phyloP scores from a whole-genome alignment of 2,797 vertebrate genomes.

The Xenentodon cancila region DNA sequence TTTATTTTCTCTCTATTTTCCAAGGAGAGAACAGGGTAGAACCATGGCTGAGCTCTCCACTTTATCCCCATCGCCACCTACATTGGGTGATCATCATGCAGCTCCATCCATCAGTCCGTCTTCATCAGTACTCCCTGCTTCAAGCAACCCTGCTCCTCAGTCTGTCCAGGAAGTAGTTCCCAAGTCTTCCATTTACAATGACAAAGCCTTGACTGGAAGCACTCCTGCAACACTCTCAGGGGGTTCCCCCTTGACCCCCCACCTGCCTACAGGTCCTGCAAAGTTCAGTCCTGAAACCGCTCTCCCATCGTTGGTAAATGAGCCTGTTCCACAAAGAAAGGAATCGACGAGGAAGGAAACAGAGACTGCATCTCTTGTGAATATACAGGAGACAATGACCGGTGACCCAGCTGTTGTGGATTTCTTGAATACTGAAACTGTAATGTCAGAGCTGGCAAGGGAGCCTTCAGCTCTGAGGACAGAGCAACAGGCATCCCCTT shows the following conservation, averaged over 20 bases:
- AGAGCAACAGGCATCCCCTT: slow-evolving; percentile 36
- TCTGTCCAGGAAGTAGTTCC: slow-evolving; percentile 49
- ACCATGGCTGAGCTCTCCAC: slow-evolving; percentile 83
- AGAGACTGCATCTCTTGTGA: slow-evolving; percentile 14
- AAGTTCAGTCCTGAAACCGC: slow-evolving; percentile 23
- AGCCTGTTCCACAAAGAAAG: slow-evolving; percentile 26
- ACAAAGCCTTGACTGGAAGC: slow-evolving; percentile 62
- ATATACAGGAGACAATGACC: slow-evolving; percentile 13
- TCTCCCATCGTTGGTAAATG: slow-evolving; percentile 11
- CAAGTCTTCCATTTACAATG: slow-evolving; percentile 76
- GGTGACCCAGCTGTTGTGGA: slow-evolving; percentile 22
- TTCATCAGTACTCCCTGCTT: slow-evolving; percentile 47
- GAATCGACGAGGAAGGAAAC: slow-evolving; percentile 21
- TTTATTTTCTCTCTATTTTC: slow-evolving; percentile 27
- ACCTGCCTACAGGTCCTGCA: slow-evolving; percentile 3
- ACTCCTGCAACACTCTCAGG: slow-evolving; percentile 16
- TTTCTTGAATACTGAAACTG: slow-evolving; percentile 3
- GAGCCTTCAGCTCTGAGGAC: slow-evolving; percentile 30
- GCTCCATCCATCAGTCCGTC: slow-evolving; percentile 60
- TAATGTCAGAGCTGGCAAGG: slow-evolving; percentile 1
- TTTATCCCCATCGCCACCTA: slow-evolving; percentile 74
- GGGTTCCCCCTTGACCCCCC: slow-evolving; percentile 1
- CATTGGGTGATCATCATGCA: slow-evolving; percentile 67
- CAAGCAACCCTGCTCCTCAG: slow-evolving; percentile 47
- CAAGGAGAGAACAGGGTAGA: slow-evolving; percentile 61